Evolutionary conservation across 2,797 vertebrate species (phyloP).

Genomic region (Podargus strigoides): DNA sequence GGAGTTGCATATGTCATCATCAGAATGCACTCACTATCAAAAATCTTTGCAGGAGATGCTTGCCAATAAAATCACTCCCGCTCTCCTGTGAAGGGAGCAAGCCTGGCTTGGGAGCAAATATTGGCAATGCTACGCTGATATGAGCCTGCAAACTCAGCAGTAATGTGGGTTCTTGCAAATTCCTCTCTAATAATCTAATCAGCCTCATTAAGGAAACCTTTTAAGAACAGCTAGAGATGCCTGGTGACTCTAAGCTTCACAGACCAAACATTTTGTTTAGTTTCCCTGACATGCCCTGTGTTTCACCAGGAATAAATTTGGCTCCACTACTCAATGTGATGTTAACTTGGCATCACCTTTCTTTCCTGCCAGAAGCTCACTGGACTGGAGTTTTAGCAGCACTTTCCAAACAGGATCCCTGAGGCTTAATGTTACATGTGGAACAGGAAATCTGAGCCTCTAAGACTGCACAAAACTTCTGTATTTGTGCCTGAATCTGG

Average conservation of each 20-base stretch:
- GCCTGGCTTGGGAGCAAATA: neutral
- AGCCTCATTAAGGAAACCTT: neutral
- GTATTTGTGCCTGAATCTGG: neutral
- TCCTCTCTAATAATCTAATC: slow-evolving; percentile 14
- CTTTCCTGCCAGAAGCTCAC: neutral
- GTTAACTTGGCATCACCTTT: neutral
- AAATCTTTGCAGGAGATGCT: neutral
- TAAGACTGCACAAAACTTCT: neutral
- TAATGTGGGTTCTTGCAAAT: neutral
- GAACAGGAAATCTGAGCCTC: neutral
- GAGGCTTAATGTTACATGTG: neutral
- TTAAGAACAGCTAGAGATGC: neutral
- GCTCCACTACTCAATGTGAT: rapidly evolving
- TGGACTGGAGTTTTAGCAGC: neutral
- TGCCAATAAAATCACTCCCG: neutral
- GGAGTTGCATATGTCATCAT: neutral
- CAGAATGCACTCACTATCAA: neutral
- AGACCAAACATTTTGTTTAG: neutral
- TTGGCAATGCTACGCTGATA: neutral
- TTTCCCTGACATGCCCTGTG: neutral
- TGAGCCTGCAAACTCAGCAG: slow-evolving; percentile 7
- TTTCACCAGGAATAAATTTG: neutral
- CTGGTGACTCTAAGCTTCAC: neutral
- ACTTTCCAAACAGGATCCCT: neutral
- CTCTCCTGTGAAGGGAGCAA: neutral